phyloP scores from a whole-genome alignment of 1,140 invertebrate species.

The Popillia japonica region DNA sequence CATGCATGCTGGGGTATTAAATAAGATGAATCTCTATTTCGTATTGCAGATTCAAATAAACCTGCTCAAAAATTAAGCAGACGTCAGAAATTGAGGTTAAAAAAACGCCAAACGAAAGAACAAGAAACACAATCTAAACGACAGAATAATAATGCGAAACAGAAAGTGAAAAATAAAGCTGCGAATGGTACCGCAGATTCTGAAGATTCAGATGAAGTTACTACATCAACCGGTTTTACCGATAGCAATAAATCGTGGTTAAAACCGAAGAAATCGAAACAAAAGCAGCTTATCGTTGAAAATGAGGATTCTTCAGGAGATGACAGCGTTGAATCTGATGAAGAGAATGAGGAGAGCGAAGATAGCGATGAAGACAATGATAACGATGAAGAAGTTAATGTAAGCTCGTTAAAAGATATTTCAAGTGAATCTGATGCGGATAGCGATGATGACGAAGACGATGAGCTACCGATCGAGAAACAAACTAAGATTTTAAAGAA shows the following conservation, averaged over 20 bases:
- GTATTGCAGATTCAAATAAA: not conserved
- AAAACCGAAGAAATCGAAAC: slow-evolving; percentile 64
- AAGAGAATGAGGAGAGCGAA: slow-evolving; percentile 43
- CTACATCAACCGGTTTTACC: slow-evolving; percentile 64
- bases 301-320: not conserved
- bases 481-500: slow-evolving; percentile 82
- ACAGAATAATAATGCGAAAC: slow-evolving; percentile 43
- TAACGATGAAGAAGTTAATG: slow-evolving; percentile 42
- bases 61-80: slow-evolving; percentile 45
- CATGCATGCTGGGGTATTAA: too few relatives aligned
- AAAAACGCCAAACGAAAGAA: slow-evolving; percentile 45
- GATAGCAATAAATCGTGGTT: slow-evolving; percentile 77
- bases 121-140: slow-evolving; percentile 47
- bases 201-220: slow-evolving; percentile 50
- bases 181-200: slow-evolving; percentile 42
- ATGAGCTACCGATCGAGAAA: slow-evolving; percentile 87
- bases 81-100: slow-evolving; percentile 46
- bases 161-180: slow-evolving; percentile 41
- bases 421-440: slow-evolving; percentile 50
- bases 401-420: slow-evolving; percentile 14
- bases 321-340: slow-evolving; percentile 49
- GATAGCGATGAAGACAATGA: slow-evolving; percentile 43
- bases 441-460: slow-evolving; percentile 64
- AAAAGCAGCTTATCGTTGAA: slow-evolving; percentile 31
- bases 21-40: not conserved